phyloP scores from a whole-genome alignment of 2,888 invertebrate species.

The Hecatera dysodea region DNA sequence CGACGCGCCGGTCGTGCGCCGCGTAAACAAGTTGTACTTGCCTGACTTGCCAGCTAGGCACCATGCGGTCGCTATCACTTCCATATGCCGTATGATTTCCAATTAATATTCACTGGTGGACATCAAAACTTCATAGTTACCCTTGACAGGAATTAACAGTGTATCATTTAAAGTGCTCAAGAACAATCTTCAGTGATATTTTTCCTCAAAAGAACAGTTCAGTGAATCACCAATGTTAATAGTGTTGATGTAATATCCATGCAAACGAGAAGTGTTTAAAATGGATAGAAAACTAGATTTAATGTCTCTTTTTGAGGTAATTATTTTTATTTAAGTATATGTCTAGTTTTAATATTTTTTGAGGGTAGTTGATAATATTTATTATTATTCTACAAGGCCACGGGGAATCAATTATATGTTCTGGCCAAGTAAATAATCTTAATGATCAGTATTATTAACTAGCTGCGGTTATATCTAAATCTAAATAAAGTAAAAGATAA shows the following conservation, averaged over 20 bases:
- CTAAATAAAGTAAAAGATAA: conserved; percentile 49
- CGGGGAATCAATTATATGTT: conserved; percentile 11
- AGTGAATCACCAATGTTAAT: conserved; percentile 75
- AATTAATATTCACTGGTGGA: conserved; percentile 70
- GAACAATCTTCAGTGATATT: conserved; percentile 67
- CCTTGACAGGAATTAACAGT: conserved; percentile 60
- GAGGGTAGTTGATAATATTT: conserved; percentile 43
- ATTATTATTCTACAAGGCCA: conserved; percentile 26
- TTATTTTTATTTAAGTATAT: conserved; percentile 29
- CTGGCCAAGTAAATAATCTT: conserved; percentile 2
- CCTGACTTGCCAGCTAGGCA: conserved; percentile 86
- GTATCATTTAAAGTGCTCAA: conserved; percentile 69
- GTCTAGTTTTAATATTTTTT: not conserved
- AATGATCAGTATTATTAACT: conserved; percentile 42
- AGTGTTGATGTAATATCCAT: conserved; percentile 77
- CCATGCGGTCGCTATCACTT: conserved; percentile 85
- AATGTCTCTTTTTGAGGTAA: conserved; percentile 89
- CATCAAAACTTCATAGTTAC: conserved; percentile 57
- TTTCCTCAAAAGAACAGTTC: conserved; percentile 64
- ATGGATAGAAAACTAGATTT: conserved; percentile 90
- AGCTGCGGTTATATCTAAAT: conserved; percentile 36
- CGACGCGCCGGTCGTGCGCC: conserved; percentile 69
- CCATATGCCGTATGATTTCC: conserved; percentile 82
- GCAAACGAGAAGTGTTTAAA: conserved; percentile 74
- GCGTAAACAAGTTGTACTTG: conserved; percentile 81